phyloP scores from a whole-genome alignment of 2,113 vertebrate genomes.

The Eulemur rufifrons region DNA sequence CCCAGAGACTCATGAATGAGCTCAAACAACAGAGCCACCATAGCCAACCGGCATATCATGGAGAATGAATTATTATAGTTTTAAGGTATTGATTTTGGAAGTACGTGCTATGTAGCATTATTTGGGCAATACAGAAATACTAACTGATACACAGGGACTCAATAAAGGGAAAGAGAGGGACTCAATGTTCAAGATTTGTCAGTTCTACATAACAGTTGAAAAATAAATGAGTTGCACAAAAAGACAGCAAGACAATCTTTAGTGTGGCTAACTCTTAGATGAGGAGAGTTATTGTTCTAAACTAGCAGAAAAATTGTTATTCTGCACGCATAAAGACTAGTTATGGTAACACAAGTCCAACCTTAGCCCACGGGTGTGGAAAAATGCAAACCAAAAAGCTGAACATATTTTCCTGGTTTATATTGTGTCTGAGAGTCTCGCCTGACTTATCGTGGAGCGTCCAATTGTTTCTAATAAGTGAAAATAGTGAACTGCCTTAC shows the following conservation, averaged over 20 bases:
- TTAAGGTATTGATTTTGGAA: not conserved
- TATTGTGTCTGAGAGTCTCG: not conserved
- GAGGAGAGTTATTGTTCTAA: not conserved
- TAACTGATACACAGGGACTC: not conserved
- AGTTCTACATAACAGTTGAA: not conserved
- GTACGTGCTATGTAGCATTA: not conserved
- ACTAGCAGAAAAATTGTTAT: not conserved
- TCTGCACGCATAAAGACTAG: not conserved
- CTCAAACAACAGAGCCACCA: not conserved
- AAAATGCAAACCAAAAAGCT: slow-evolving; percentile 20
- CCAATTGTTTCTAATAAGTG: not conserved
- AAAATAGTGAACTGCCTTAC: not conserved
- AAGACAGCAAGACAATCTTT: not conserved
- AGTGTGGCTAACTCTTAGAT: not conserved
- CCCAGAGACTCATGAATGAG: not conserved
- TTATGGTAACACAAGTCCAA: not conserved
- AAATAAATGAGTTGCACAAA: not conserved
- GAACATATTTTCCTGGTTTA: not conserved
- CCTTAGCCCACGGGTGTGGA: not conserved
- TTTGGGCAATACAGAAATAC: not conserved
- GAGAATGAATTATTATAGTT: not conserved
- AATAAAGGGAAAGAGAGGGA: not conserved
- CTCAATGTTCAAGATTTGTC: not conserved
- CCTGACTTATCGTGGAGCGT: not conserved
- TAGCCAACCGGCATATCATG: not conserved